A percentile compares a stretch with the other conserved stretches of the same genome.
phyloP scores from a whole-genome alignment of 2,888 invertebrate genomes.

The Acleris holmiana region DNA sequence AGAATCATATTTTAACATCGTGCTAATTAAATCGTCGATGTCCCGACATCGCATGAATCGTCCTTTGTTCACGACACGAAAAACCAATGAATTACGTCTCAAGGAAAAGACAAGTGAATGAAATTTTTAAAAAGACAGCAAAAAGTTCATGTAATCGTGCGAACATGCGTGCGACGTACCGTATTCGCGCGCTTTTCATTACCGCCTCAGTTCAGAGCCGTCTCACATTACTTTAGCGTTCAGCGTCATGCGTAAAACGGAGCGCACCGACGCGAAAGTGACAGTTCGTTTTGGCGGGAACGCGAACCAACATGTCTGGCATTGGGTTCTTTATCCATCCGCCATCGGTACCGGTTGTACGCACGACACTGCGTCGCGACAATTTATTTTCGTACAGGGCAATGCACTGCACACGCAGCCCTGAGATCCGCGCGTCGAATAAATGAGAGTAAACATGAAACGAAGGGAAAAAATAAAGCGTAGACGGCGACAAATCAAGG shows the following conservation, averaged over 20 bases:
- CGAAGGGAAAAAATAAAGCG: conserved; percentile 58
- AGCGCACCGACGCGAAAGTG: conserved; percentile 59
- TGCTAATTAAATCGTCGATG: conserved; percentile 36
- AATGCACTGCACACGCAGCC: conserved; percentile 80
- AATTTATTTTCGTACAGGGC: conserved; percentile 84
- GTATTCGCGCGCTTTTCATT: conserved; percentile 46
- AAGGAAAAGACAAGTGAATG: conserved; percentile 58
- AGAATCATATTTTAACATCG: conserved; percentile 34
- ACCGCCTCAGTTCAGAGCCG: conserved; percentile 49
- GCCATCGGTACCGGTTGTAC: conserved; percentile 79
- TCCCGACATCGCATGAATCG: conserved; percentile 15
- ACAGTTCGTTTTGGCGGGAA: conserved; percentile 66
- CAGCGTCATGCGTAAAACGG: conserved; percentile 47
- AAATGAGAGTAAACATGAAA: conserved; percentile 72
- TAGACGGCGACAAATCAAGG: conserved; percentile 66
- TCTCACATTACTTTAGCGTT: conserved; percentile 49
- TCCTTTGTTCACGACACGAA: conserved; percentile 23
- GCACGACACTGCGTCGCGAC: conserved; percentile 71
- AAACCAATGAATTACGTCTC: conserved; percentile 47
- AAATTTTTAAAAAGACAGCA: conserved; percentile 50
- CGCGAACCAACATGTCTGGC: conserved; percentile 53
- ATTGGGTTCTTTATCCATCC: conserved; percentile 53
- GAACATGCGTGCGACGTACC: conserved; percentile 24
- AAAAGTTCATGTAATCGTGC: conserved; percentile 52
- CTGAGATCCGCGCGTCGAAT: conserved; percentile 71